phyloP scores from a whole-genome alignment of 2,797 vertebrate genomes.

The Leuciscus waleckii region DNA sequence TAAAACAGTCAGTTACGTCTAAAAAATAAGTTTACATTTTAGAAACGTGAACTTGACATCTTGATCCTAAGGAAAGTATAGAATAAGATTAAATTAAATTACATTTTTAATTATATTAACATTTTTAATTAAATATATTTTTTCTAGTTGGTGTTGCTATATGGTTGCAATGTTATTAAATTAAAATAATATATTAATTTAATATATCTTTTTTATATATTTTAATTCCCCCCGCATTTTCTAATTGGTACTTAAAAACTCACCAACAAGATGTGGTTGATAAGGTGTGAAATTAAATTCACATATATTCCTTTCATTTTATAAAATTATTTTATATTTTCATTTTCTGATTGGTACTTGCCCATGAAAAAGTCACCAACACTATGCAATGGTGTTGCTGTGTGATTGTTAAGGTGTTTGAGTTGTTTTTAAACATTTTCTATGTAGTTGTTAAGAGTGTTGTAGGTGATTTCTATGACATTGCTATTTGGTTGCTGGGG shows the following conservation, averaged over 20 bases:
- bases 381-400: neutral
- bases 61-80: neutral
- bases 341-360: neutral
- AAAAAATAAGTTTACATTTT: neutral
- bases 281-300: neutral
- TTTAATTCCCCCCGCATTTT: no score
- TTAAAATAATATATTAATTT: neutral
- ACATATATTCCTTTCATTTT: neutral
- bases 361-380: neutral
- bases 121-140: neutral
- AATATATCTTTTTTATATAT: neutral
- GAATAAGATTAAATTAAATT: neutral
- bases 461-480: neutral
- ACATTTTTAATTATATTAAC: neutral
- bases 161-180: neutral
- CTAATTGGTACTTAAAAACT: neutral
- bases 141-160: neutral
- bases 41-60: neutral
- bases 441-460: neutral
- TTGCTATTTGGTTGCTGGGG: neutral
- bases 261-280: neutral
- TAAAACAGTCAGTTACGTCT: neutral
- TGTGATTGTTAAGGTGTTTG: neutral
- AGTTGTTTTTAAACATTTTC: neutral
- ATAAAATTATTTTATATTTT: neutral